Evolutionary conservation across 2,113 vertebrate genomes (phyloP).

Genomic region (Pitta sordida): DNA sequence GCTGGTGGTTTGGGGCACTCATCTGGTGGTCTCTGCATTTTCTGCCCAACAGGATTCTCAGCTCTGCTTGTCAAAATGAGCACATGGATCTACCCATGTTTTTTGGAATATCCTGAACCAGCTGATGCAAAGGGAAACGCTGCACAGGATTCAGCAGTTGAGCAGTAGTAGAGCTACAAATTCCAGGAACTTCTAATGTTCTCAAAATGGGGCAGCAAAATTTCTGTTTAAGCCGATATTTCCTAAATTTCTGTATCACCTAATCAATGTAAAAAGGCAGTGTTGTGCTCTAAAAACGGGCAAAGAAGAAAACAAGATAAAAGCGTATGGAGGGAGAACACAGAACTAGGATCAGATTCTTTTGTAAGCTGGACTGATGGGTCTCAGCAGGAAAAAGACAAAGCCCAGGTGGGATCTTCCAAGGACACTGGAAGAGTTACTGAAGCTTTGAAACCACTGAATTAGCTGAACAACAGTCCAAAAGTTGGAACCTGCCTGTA

Average conservation of each 20-base stretch:
- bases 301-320: not conserved
- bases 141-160: not conserved
- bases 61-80: not conserved
- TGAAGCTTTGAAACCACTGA: not conserved
- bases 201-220: not conserved
- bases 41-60: not conserved
- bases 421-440: not conserved
- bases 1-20: not conserved
- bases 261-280: not conserved
- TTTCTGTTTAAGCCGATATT: not conserved
- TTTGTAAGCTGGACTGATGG: not conserved
- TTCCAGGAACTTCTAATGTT: not conserved
- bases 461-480: not conserved
- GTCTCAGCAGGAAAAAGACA: not conserved
- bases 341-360: not conserved
- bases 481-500: not conserved
- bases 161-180: not conserved
- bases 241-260: not conserved
- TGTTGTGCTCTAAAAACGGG: not conserved
- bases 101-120: not conserved
- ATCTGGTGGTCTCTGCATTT: not conserved
- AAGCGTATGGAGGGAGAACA: not conserved
- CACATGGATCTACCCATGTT: not conserved
- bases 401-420: not conserved
- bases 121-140: not conserved